These are phyloP conservation scores for Bufo gargarizans DNA, from an alignment of 2,113 vertebrate genomes.

Conservation along the genomic window DNA sequence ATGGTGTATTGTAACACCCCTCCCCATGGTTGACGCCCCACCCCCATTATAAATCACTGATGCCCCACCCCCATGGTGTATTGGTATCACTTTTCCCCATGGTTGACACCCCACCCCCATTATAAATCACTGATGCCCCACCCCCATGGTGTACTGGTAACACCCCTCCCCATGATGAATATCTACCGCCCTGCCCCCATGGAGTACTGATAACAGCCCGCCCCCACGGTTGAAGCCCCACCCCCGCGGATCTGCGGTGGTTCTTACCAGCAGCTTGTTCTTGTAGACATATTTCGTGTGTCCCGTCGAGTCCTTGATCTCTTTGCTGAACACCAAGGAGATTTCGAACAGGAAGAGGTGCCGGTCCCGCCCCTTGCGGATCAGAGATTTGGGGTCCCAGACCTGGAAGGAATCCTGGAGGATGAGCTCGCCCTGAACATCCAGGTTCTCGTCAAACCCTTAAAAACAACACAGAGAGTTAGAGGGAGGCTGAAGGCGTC, in stretches of 20 bases:
- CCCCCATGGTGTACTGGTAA: too few species aligned
- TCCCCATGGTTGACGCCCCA: too few species aligned
- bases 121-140: too few species aligned
- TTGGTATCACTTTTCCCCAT: too few species aligned
- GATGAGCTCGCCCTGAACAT: constrained; percentile 95
- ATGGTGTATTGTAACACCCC: too few species aligned
- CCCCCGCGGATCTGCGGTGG: neutral
- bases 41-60: too few species aligned
- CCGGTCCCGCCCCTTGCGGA: constrained; percentile 94
- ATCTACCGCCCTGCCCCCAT: too few species aligned
- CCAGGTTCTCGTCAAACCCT: constrained; percentile 98
- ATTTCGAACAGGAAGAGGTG: constrained; percentile 99
- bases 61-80: too few species aligned
- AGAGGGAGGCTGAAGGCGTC: neutral
- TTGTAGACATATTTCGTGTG: constrained; percentile 99
- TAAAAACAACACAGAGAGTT: constrained; percentile 32
- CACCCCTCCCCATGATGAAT: too few species aligned
- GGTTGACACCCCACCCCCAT: too few species aligned
- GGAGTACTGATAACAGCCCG: neutral
- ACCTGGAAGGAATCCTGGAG: constrained; percentile 99
- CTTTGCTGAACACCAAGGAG: constrained; percentile 96
- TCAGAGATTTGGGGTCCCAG: constrained; percentile 98
- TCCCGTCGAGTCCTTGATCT: constrained; percentile 97
- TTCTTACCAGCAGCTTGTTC: constrained; percentile 94
- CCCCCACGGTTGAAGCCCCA: neutral